phyloP scores from a whole-genome alignment of 2,888 invertebrate genomes.

The Sarcophaga carnaria region DNA sequence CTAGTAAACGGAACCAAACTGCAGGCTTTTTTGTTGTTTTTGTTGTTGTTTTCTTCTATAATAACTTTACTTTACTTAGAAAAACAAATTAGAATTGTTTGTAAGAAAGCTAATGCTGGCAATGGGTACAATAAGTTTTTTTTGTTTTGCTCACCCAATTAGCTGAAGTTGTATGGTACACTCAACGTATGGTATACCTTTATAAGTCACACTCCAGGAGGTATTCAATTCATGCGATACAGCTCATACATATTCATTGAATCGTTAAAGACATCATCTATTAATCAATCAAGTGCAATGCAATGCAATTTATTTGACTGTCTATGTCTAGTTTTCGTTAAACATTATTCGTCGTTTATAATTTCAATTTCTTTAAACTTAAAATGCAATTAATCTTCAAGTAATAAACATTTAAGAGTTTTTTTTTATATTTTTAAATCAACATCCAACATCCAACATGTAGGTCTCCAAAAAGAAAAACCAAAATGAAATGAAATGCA shows the following conservation, averaged over 20 bases:
- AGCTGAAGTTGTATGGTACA: background rate
- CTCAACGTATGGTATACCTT: conserved; percentile 27
- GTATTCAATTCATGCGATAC: conserved; percentile 49
- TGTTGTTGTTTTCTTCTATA: background rate
- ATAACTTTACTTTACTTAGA: background rate
- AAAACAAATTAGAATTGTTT: conserved; percentile 60
- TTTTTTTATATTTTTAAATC: conserved; percentile 25
- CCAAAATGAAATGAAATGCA: background rate
- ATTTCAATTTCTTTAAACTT: conserved; percentile 60
- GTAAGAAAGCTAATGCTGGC: too few species aligned
- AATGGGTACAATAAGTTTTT: background rate
- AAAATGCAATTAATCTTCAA: conserved; percentile 68
- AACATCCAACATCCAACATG: conserved; percentile 35
- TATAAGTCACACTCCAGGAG: conserved; percentile 66
- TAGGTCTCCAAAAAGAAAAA: conserved; percentile 31
- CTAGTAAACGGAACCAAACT: conserved; percentile 58
- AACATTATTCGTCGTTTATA: conserved; percentile 67
- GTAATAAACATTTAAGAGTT: conserved; percentile 58
- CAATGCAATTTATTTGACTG: conserved; percentile 68
- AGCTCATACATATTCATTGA: conserved; percentile 63
- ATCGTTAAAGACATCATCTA: conserved; percentile 68
- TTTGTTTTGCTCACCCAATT: background rate
- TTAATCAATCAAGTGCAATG: conserved; percentile 69
- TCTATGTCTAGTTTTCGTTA: conserved; percentile 64
- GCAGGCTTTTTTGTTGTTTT: conserved; percentile 1